These are phyloP conservation scores for Oncorhynchus kisutch DNA, from an alignment of 2,113 vertebrate species.

Conservation along the genomic window DNA sequence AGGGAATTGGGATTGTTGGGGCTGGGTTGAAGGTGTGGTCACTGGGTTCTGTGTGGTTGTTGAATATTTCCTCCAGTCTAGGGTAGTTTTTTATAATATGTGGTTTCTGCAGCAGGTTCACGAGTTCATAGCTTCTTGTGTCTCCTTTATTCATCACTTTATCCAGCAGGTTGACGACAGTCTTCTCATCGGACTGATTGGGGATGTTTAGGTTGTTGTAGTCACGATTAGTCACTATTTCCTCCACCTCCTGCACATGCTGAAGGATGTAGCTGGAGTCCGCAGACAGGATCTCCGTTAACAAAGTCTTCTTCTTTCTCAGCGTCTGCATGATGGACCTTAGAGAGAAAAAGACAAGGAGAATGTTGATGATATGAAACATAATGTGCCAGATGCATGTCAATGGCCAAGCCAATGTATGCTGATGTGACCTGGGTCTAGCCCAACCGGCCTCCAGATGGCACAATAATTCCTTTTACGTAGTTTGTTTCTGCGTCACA, in stretches of 20 bases:
- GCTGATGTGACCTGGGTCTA: too few species aligned
- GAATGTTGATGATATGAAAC: background rate
- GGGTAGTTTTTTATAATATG: constrained; percentile 33
- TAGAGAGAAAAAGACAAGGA: constrained; percentile 2
- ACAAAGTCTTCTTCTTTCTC: constrained; percentile 33
- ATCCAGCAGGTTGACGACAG: constrained; percentile 54
- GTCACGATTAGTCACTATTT: constrained; percentile 41
- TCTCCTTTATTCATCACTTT: constrained; percentile 63
- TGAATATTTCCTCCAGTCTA: background rate
- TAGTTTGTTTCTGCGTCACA: too few species aligned
- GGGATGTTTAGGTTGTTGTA: constrained; percentile 57
- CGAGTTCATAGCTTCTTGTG: constrained; percentile 35
- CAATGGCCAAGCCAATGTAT: too few species aligned
- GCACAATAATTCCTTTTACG: too few species aligned
- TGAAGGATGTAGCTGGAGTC: constrained; percentile 47
- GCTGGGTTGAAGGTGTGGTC: background rate
- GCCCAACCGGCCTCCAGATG: too few species aligned
- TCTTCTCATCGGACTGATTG: background rate
- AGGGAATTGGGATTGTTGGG: background rate
- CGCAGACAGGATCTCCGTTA: constrained; percentile 17
- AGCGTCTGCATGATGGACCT: constrained; percentile 43
- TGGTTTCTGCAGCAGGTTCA: constrained; percentile 47
- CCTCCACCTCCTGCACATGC: constrained; percentile 9
- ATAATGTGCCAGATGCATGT: background rate
- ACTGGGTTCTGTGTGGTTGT: background rate